phyloP scores from a whole-genome alignment of 2,888 invertebrate species.

The Phorcus lineatus region DNA sequence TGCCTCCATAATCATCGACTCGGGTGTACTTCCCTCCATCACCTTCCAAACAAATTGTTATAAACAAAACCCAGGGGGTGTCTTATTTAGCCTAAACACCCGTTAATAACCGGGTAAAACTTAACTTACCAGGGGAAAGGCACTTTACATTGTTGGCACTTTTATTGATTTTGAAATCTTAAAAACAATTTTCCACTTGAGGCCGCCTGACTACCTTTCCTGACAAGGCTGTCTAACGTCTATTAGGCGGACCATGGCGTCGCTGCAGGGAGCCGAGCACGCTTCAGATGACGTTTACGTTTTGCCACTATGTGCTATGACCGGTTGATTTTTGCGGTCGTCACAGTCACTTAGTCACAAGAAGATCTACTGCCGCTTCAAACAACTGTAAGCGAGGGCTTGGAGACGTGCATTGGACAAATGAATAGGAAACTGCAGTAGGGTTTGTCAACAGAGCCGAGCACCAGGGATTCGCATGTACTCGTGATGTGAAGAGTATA shows the following conservation, averaged over 20 bases:
- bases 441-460: not conserved
- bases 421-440: not conserved
- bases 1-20: not conserved
- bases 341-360: not conserved
- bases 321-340: not conserved
- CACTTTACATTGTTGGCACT: not conserved
- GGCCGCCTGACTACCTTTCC: not conserved
- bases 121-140: not conserved
- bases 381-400: not conserved
- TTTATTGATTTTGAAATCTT: conserved; percentile 11
- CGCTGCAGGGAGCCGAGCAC: not conserved
- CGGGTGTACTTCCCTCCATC: not conserved
- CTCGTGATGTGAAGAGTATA: not conserved
- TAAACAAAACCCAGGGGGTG: conserved; percentile 12
- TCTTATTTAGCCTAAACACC: not conserved
- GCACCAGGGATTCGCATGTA: not conserved
- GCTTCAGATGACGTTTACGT: not conserved
- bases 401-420: not conserved
- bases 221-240: not conserved
- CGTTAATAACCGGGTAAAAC: conserved; percentile 13
- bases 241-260: not conserved
- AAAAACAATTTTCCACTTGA: conserved; percentile 8
- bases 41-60: not conserved
- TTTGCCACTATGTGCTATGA: not conserved
- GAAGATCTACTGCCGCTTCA: not conserved